Percentiles rank a stretch among this genome's conserved stretches.
phyloP scores from a whole-genome alignment of 2,888 invertebrate genomes.

The Junonia oenone region DNA sequence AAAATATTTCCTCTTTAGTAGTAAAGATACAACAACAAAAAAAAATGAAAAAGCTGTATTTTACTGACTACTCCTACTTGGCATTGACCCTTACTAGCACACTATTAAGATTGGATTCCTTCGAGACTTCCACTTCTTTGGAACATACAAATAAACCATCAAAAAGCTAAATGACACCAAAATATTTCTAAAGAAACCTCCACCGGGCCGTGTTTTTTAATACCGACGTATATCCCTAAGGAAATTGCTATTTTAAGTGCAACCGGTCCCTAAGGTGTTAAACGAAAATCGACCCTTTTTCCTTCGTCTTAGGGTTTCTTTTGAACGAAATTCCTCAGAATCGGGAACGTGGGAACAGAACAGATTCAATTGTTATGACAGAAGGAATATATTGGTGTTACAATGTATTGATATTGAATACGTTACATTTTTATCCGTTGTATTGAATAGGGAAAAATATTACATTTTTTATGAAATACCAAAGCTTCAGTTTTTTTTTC shows the following conservation, averaged over 20 bases:
- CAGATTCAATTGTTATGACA: not conserved
- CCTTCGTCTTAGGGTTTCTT: not conserved
- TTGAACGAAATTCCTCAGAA: not conserved
- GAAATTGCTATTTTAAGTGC: not conserved
- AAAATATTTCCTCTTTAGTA: too few relatives aligned
- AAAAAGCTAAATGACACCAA: not conserved
- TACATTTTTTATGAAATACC: not conserved
- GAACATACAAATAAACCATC: not conserved
- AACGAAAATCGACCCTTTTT: not conserved
- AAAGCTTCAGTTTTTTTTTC: too few relatives aligned
- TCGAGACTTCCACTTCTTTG: too few relatives aligned
- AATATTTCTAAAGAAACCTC: not conserved
- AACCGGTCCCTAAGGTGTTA: not conserved
- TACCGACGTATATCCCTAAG: not conserved
- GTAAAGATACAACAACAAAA: too few relatives aligned
- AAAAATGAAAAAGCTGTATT: too few relatives aligned
- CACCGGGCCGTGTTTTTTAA: not conserved
- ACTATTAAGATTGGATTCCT: too few relatives aligned
- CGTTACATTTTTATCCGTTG: not conserved
- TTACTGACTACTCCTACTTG: too few relatives aligned
- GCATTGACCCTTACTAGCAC: too few relatives aligned
- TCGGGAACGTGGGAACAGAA: not conserved
- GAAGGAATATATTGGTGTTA: not conserved
- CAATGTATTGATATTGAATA: not conserved
- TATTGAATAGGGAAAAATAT: not conserved